Evolutionary conservation across 2,888 invertebrate species (phyloP).

Genomic region (Caradrina kadenii): DNA sequence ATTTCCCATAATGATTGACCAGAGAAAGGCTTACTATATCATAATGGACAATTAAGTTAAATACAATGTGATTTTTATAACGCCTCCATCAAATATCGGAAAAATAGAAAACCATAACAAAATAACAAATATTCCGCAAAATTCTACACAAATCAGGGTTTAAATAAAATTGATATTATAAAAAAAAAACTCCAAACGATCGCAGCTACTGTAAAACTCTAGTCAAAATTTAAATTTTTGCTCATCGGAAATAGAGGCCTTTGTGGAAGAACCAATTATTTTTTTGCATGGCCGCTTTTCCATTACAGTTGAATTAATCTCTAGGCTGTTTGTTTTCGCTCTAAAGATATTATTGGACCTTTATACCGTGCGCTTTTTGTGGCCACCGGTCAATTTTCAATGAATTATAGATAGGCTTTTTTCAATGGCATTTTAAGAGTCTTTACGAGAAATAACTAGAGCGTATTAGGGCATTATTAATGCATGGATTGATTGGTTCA

Average conservation of each 20-base stretch:
- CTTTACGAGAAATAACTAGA: slow-evolving; percentile 36
- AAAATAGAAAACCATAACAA: no score
- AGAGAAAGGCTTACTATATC: neutral
- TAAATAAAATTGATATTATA: slow-evolving; percentile 43
- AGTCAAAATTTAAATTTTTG: slow-evolving; percentile 73
- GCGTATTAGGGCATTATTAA: slow-evolving; percentile 51
- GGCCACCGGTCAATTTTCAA: slow-evolving; percentile 51
- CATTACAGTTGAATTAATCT: slow-evolving; percentile 82
- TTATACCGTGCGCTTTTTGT: slow-evolving; percentile 56
- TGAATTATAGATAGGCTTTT: slow-evolving; percentile 40
- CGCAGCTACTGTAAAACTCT: slow-evolving; percentile 54
- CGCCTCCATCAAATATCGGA: no score
- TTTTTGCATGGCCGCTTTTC: slow-evolving; percentile 84
- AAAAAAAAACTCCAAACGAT: slow-evolving; percentile 34
- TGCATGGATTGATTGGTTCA: slow-evolving; percentile 13
- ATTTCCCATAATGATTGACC: neutral
- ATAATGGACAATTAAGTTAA: neutral
- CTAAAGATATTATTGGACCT: slow-evolving; percentile 71
- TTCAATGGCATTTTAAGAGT: slow-evolving; percentile 27
- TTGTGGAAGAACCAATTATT: slow-evolving; percentile 86
- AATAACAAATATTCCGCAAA: neutral
- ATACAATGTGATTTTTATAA: neutral
- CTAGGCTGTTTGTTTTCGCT: slow-evolving; percentile 77
- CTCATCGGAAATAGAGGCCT: slow-evolving; percentile 80
- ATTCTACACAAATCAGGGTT: neutral